These are phyloP conservation scores for Myocastor coypus DNA, from an alignment of 2,113 vertebrate genomes.

Conservation along the genomic window DNA sequence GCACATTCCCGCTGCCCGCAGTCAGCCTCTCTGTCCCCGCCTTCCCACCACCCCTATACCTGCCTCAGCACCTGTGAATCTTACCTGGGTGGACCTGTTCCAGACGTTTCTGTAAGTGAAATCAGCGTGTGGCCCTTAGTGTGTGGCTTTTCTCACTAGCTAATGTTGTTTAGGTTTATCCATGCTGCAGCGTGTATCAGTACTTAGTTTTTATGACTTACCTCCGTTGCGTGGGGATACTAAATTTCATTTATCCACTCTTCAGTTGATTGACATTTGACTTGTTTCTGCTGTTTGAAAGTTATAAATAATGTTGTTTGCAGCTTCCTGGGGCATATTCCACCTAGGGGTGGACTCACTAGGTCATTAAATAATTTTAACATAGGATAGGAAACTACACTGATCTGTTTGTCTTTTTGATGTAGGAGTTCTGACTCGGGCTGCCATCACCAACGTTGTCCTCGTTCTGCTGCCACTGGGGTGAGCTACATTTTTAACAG, in stretches of 20 bases:
- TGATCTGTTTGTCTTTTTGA: constrained; percentile 40
- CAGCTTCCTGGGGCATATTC: not conserved
- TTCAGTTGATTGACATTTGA: not conserved
- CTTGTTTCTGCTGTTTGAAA: not conserved
- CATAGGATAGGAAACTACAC: not conserved
- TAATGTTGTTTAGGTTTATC: not conserved
- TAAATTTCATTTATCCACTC: not conserved
- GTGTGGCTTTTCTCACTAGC: not conserved
- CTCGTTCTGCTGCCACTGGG: not conserved
- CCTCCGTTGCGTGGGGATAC: not conserved
- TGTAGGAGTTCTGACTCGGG: not conserved
- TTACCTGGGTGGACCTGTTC: not conserved
- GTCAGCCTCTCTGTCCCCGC: not conserved
- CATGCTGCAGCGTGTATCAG: not conserved
- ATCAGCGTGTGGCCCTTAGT: not conserved
- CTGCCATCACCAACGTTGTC: not conserved
- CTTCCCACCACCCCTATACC: too few relatives aligned
- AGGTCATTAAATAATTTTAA: not conserved
- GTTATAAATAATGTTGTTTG: not conserved
- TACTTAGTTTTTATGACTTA: not conserved
- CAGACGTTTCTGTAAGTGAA: not conserved
- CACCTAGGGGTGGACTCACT: not conserved
- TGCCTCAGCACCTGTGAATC: not conserved
- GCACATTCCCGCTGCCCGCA: too few relatives aligned
- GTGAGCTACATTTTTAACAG: not conserved